Evolutionary conservation across 1,140 invertebrate genomes (phyloP), one percentile per base, ranked within the genome.

Genomic region (Hycleus phaleratus): DNA sequence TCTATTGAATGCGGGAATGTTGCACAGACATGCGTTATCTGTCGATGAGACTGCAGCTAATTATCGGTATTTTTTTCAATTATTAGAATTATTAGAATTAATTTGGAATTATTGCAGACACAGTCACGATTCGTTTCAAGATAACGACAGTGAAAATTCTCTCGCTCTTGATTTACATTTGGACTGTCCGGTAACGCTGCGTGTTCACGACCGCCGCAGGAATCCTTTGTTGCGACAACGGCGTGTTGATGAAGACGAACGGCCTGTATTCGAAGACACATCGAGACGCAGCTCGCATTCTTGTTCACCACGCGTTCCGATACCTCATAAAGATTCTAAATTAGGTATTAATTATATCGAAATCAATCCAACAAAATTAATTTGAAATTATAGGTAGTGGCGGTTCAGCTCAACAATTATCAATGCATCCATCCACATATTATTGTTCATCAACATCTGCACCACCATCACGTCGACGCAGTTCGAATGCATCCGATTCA

Each of bases 181-280:
- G 24, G 81, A 78, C 69, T 84, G 78, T 71, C 83, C 81, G 6
- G 81, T 88, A 9, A 88, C 85, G 4, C 71, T 88, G 42, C 81
- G 79, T 49, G 79, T 88, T 32, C 78, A 82, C 54, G 85, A 88
- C 71, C 75, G 76, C 57, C 74, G 84, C 26, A 75, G 87, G 11
- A 88, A 89, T 68, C 83, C 87, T 38, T 75, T 91, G n/a, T 75
- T 82, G 4, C 73, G 89, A 10, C 89, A 91, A 67, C 81, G 82
- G 49, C 84, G 84, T 51, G 82, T 91, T 11, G 81, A 83, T 5
- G 82, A 85, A 56, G 83, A 86, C 56, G 81, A 81, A 44, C 56
- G 60, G 6, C 58, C 64, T 7, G 49, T 26, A 3, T 46, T 61
- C 4, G 56, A 60, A 12, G 56, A 60, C 11, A 43, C 38, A 10